These are phyloP conservation scores for Leucoma salicis DNA, from an alignment of 2,888 invertebrate species.

Conservation along the genomic window DNA sequence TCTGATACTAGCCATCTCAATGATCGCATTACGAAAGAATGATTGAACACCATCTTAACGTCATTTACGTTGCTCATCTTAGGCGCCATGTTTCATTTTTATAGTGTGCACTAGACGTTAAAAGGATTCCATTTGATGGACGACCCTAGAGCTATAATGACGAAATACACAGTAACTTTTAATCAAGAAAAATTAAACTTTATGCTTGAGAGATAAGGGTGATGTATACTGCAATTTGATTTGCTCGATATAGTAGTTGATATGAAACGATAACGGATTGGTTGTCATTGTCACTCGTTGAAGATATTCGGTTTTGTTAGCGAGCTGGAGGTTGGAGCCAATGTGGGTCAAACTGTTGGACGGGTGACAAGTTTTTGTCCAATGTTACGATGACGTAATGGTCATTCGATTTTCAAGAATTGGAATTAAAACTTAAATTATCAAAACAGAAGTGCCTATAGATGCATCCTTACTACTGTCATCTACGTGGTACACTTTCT, in stretches of 20 bases:
- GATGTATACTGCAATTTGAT: conserved; percentile 4
- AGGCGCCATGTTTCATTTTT: conserved; percentile 49
- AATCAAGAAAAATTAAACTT: conserved; percentile 15
- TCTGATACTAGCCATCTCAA: conserved; percentile 12
- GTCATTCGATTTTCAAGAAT: too few species aligned
- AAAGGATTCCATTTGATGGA: conserved; percentile 55
- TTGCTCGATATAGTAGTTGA: conserved; percentile 21
- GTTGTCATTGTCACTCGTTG: conserved; percentile 40
- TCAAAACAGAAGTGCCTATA: too few species aligned
- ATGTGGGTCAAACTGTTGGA: conserved; percentile 30
- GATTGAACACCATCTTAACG: conserved; percentile 22
- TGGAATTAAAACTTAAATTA: too few species aligned
- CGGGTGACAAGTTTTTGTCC: conserved; percentile 6
- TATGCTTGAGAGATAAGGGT: conserved; percentile 1
- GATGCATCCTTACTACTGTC: too few species aligned
- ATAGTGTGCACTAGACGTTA: conserved; percentile 49
- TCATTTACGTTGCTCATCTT: conserved; percentile 18
- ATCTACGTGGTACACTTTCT: too few species aligned
- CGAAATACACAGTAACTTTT: conserved; percentile 5
- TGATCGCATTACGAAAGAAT: conserved; percentile 18
- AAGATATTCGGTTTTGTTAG: conserved; percentile 27
- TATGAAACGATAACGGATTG: conserved; percentile 40
- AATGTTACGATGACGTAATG: not conserved
- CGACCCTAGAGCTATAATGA: conserved; percentile 35
- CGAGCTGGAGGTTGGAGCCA: conserved; percentile 24